phyloP scores from a whole-genome alignment of 2,888 invertebrate genomes.

The Lysandra bellargus region DNA sequence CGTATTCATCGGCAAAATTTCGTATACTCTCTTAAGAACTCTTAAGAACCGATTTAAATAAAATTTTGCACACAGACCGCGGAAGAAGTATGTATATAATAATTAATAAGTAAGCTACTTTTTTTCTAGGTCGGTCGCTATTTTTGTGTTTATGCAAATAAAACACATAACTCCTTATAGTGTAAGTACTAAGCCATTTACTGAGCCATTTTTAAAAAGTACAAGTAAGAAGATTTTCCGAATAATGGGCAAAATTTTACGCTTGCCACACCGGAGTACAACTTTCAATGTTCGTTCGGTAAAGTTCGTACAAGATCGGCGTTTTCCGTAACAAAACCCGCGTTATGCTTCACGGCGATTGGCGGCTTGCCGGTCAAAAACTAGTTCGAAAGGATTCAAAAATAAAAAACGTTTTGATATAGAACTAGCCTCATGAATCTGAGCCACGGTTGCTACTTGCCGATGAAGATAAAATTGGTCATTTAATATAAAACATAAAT shows the following conservation, averaged over 20 bases:
- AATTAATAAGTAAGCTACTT: not conserved
- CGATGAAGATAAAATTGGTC: not conserved
- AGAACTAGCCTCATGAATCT: slow-evolving; percentile 14
- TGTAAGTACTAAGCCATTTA: no score
- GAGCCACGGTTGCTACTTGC: not conserved
- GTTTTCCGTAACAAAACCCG: slow-evolving; percentile 38
- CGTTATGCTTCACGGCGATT: slow-evolving; percentile 33
- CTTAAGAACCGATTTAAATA: not conserved
- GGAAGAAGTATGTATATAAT: not conserved
- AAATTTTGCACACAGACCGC: not conserved
- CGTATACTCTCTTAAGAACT: no score
- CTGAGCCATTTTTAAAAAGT: not conserved
- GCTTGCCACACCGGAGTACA: slow-evolving; percentile 50
- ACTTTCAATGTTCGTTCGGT: slow-evolving; percentile 54
- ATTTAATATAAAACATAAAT: not conserved
- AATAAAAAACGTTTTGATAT: slow-evolving; percentile 12
- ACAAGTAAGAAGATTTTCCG: slow-evolving; percentile 35
- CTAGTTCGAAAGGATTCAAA: slow-evolving; percentile 27
- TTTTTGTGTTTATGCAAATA: no score
- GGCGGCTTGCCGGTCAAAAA: slow-evolving; percentile 26
- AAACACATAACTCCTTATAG: not conserved
- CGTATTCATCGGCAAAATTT: no score
- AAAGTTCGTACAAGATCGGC: slow-evolving; percentile 45
- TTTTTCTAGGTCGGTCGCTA: no score
- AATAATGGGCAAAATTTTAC: slow-evolving; percentile 36